Conservation (phyloP, 1,140 invertebrate genomes). For the Mesaphorura yosii region DNA sequence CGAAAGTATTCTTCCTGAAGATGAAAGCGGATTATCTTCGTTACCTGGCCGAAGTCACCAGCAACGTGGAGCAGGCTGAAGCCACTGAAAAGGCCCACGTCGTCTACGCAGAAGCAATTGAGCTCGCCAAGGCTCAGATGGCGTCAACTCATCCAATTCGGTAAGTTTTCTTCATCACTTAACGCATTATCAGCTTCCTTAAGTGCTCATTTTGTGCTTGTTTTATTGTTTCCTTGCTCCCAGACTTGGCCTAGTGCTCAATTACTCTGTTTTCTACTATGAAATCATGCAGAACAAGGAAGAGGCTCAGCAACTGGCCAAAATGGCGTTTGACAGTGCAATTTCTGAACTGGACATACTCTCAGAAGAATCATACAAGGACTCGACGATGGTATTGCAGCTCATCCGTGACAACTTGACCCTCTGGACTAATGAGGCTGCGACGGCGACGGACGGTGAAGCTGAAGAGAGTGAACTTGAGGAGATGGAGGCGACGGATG, state of each 20-base stretch:
- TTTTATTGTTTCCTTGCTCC: too few species aligned
- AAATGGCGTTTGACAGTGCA: constrained; percentile 93
- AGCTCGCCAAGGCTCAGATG: constrained; percentile 90
- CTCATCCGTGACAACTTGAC: constrained; percentile 94
- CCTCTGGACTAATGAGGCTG: constrained; percentile 85
- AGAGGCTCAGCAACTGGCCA: constrained; percentile 85
- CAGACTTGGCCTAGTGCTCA: constrained; percentile 45
- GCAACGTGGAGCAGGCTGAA: constrained; percentile 84
- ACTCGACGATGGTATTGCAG: constrained; percentile 97
- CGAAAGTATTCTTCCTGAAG: constrained; percentile 96
- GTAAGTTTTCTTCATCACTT: too few species aligned
- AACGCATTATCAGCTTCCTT: too few species aligned
- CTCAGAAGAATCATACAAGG: constrained; percentile 95
- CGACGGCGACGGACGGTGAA: too few species aligned
- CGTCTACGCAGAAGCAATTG: constrained; percentile 91
- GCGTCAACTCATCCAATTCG: constrained; percentile 92
- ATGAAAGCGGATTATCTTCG: constrained; percentile 95
- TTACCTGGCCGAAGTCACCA: constrained; percentile 92
- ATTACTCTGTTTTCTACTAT: constrained; percentile 68
- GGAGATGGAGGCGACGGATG: too few species aligned
- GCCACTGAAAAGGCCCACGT: constrained; percentile 87
- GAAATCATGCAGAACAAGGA: constrained; percentile 95
- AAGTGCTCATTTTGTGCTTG: too few species aligned
- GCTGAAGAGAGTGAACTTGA: too few species aligned
- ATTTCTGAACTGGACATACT: constrained; percentile 94